phyloP scores from a whole-genome alignment of 2,113 vertebrate genomes.

The Myotis davidii region DNA sequence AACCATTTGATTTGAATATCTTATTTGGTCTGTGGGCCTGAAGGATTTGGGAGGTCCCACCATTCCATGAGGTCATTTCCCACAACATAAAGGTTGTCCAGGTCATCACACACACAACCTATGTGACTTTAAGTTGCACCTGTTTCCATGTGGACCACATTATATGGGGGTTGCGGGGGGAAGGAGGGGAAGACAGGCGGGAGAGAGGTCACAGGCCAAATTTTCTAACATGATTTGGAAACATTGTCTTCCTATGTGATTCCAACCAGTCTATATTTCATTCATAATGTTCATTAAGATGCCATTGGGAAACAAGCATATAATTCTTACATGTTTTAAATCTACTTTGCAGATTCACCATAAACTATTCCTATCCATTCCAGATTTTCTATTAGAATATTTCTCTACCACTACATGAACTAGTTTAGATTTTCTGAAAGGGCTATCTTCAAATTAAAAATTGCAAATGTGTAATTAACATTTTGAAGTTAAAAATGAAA shows the following conservation, averaged over 20 bases:
- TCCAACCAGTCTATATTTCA: neutral
- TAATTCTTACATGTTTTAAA: neutral
- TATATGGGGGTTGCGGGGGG: neutral
- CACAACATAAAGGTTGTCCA: neutral
- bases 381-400: neutral
- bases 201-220: neutral
- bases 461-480: neutral
- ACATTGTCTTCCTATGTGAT: neutral
- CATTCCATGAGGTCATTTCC: neutral
- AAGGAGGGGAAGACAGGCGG: too few relatives aligned
- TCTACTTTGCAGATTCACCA: neutral
- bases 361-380: neutral
- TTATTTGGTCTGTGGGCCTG: neutral
- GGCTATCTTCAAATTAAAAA: neutral
- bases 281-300: neutral
- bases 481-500: slow-evolving; percentile 43
- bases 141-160: neutral
- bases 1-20: neutral
- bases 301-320: neutral
- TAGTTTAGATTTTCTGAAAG: slow-evolving; percentile 2
- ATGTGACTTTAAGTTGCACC: neutral
- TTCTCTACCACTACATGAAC: neutral
- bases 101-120: neutral
- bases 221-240: neutral
- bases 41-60: neutral